These are phyloP conservation scores for Platerodrilus igneus DNA, from an alignment of 2,888 invertebrate species.

Conservation along the genomic window DNA sequence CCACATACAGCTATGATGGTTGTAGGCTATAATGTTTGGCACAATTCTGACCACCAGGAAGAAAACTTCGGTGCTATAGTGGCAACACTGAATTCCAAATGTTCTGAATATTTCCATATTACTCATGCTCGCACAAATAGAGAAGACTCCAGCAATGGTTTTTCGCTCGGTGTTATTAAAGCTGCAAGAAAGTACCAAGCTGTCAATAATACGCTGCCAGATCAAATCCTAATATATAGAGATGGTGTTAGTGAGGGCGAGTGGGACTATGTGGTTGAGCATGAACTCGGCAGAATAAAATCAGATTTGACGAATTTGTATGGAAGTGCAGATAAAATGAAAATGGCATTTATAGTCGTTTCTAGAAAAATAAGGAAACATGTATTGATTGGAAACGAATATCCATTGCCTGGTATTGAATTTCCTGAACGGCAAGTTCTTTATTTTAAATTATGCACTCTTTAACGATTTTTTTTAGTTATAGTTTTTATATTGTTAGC, in stretches of 20 bases:
- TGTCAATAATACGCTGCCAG: slow-evolving; percentile 53
- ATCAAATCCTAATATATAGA: slow-evolving; percentile 75
- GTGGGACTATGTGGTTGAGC: slow-evolving; percentile 67
- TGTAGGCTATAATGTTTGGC: slow-evolving; percentile 85
- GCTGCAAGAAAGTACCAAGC: slow-evolving; percentile 52
- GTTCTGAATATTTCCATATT: slow-evolving; percentile 68
- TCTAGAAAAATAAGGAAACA: slow-evolving; percentile 84
- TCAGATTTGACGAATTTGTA: slow-evolving; percentile 52
- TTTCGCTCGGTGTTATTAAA: slow-evolving; percentile 58
- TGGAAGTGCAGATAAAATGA: slow-evolving; percentile 38
- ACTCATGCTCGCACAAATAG: slow-evolving; percentile 69
- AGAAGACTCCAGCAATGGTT: slow-evolving; percentile 71
- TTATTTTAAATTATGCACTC: slow-evolving; percentile 10
- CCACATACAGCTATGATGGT: slow-evolving; percentile 61
- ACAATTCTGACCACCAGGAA: slow-evolving; percentile 66
- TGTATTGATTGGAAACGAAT: slow-evolving; percentile 57
- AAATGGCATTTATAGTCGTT: slow-evolving; percentile 76
- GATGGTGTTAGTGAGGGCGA: slow-evolving; percentile 96
- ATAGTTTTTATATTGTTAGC: slow-evolving; percentile 86
- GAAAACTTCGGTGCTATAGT: slow-evolving; percentile 75
- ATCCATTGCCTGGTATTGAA: slow-evolving; percentile 82
- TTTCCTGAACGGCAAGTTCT: slow-evolving; percentile 59
- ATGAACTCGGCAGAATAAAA: slow-evolving; percentile 65
- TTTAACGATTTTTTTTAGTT: slow-evolving; percentile 52
- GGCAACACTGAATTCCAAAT: slow-evolving; percentile 56